Conservation (phyloP, 2,888 invertebrate species). For the Molorchus minor region DNA sequence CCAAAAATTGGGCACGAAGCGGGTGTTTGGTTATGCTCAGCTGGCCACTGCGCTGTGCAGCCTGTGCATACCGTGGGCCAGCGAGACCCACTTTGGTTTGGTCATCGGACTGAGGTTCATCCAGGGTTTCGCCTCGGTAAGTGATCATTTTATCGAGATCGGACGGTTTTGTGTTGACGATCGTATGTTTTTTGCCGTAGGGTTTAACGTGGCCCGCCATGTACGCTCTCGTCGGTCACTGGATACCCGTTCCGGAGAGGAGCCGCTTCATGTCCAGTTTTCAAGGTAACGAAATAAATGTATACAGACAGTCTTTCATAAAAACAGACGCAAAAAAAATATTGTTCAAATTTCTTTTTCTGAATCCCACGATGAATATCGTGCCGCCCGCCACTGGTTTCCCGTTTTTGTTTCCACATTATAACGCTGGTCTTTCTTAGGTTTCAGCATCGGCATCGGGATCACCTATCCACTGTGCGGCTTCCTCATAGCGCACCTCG, state of each 20-base stretch:
- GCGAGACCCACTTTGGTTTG: constrained; percentile 69
- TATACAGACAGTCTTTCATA: too few species aligned
- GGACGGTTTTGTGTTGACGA: background rate
- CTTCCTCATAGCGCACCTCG: constrained; percentile 73
- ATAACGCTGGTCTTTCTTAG: too few species aligned
- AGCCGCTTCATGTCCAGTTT: constrained; percentile 81
- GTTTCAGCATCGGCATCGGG: constrained; percentile 79
- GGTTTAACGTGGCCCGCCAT: constrained; percentile 80
- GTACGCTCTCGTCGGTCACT: constrained; percentile 77
- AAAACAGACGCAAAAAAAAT: too few species aligned
- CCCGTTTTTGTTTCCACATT: too few species aligned
- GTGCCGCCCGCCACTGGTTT: too few species aligned
- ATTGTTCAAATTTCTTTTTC: too few species aligned
- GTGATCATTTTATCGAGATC: constrained; percentile 41
- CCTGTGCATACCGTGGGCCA: constrained; percentile 71
- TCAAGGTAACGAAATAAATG: too few species aligned
- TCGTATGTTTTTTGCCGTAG: constrained; percentile 57
- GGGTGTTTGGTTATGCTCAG: constrained; percentile 76
- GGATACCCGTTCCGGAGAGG: constrained; percentile 77
- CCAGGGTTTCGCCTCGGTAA: constrained; percentile 75
- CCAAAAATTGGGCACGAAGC: constrained; percentile 75
- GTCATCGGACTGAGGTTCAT: constrained; percentile 72
- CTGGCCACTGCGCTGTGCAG: constrained; percentile 74
- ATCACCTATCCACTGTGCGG: constrained; percentile 76
- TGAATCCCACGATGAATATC: too few species aligned